These are phyloP conservation scores for Macropodus opercularis DNA, from an alignment of 2,797 vertebrate species.

Conservation along the genomic window DNA sequence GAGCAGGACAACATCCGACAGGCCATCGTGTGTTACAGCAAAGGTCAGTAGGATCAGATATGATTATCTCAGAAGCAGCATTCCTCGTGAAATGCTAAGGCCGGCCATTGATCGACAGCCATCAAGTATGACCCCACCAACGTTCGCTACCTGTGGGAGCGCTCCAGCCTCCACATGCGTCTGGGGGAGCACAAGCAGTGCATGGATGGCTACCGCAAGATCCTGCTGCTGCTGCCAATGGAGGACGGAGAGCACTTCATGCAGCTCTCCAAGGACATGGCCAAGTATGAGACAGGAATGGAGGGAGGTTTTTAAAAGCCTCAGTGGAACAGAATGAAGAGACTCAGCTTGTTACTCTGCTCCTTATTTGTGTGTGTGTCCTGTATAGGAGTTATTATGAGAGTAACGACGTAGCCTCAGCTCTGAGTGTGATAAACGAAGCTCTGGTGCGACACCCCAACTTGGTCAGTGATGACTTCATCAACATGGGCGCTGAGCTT, in stretches of 20 bases:
- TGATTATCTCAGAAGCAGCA: no score
- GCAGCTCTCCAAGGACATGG: constrained; percentile 98
- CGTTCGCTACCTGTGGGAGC: constrained; percentile 95
- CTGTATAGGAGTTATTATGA: constrained; percentile 93
- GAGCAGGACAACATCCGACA: constrained; percentile 97
- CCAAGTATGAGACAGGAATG: constrained; percentile 71
- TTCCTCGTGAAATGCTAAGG: not conserved
- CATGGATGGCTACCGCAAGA: constrained; percentile 96
- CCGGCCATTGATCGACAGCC: constrained; percentile 73
- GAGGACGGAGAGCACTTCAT: constrained; percentile 96
- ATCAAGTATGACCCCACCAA: constrained; percentile 94
- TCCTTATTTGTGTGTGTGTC: not conserved
- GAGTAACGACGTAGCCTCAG: constrained; percentile 89
- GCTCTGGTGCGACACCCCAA: constrained; percentile 89
- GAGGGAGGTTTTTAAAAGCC: not conserved
- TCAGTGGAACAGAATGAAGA: not conserved
- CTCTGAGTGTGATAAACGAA: constrained; percentile 92
- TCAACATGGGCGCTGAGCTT: constrained; percentile 95
- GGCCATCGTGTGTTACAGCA: constrained; percentile 95
- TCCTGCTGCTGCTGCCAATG: constrained; percentile 90
- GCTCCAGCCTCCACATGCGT: constrained; percentile 93
- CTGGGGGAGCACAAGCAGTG: constrained; percentile 94
- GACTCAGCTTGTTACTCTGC: not conserved
- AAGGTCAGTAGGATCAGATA: constrained; percentile 86
- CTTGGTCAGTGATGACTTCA: constrained; percentile 91